phyloP scores from a whole-genome alignment of 2,888 invertebrate species.

The Amiota minor region DNA sequence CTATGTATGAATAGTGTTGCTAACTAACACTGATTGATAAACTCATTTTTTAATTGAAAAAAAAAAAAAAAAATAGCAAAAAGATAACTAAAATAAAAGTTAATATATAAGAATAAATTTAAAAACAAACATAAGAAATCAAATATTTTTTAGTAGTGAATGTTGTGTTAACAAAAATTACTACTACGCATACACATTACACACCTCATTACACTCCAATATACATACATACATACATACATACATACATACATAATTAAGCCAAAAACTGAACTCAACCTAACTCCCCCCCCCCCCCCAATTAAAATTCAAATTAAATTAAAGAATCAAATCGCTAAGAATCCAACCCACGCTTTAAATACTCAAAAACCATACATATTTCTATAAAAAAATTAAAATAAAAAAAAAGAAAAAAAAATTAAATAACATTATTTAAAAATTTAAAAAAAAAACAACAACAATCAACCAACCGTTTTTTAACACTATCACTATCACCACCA shows the following conservation, averaged over 20 bases:
- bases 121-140: background rate
- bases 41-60: constrained; percentile 43
- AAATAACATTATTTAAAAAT: constrained; percentile 38
- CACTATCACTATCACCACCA: constrained; percentile 56
- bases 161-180: no score
- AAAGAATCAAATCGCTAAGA: background rate
- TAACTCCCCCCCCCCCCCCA: background rate
- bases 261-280: background rate
- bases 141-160: no score
- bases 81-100: constrained; percentile 17
- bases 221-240: background rate
- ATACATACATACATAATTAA: background rate
- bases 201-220: no score
- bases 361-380: background rate
- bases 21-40: no score
- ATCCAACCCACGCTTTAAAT: constrained; percentile 18
- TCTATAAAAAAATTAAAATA: constrained; percentile 28
- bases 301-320: background rate
- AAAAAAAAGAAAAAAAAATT: constrained; percentile 15
- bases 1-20: no score
- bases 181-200: no score
- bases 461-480: constrained; percentile 37
- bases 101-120: constrained; percentile 52
- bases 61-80: constrained; percentile 42
- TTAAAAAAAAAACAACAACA: constrained; percentile 14